Evolutionary conservation across 1,140 invertebrate species (phyloP), one percentile per base, ranked within the genome.

Genomic region (Pseudomyrmex flavicornis): DNA sequence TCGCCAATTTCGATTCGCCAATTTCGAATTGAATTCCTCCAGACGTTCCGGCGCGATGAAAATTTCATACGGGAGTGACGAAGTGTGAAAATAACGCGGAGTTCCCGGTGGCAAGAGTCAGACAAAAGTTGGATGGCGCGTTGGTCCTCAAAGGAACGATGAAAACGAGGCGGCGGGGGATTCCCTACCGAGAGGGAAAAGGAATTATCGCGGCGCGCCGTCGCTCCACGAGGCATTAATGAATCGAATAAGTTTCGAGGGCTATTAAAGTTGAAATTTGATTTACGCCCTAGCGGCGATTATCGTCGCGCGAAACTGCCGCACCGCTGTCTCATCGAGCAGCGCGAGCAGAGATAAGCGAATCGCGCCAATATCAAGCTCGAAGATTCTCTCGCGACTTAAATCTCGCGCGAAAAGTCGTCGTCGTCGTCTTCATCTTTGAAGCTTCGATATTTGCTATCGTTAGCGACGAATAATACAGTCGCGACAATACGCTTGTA

Each of bases 221-320:
- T 20, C 77, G 48, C 77, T 83, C 58, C 68, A 48, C 83, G 80
- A 87, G 62, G 83, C 86, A 89, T 85, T 84, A 91, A 87, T 85
- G 84, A 91, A 90, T 91, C 85, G 88, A 90, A 91, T 88, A 88
- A 91, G 90, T 91, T 90, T 90, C 79, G 83, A 89, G 84, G 85
- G 62, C 86, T 83, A 91, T 91, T 88, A 91, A 91, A 90, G 89
- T 91, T 88, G 61, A 84, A 90, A 90, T 91, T 88, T 90, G 83
- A 91, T 91, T 90, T 89, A 85, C 77, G 35, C 35, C 74, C 66
- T 75, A 83, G 26, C 77, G 80, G 48, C 84, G 83, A 88, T 85
- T 85, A 90, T 66, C 62, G 68, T 44, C 10, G 62, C 80, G 73
- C 65, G 76, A 79, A 79, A 69, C 76, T 90, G 65, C 69, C 35